These are phyloP conservation scores for Melinopterus prodromus DNA, from an alignment of 2,888 invertebrate genomes.

Conservation along the genomic window DNA sequence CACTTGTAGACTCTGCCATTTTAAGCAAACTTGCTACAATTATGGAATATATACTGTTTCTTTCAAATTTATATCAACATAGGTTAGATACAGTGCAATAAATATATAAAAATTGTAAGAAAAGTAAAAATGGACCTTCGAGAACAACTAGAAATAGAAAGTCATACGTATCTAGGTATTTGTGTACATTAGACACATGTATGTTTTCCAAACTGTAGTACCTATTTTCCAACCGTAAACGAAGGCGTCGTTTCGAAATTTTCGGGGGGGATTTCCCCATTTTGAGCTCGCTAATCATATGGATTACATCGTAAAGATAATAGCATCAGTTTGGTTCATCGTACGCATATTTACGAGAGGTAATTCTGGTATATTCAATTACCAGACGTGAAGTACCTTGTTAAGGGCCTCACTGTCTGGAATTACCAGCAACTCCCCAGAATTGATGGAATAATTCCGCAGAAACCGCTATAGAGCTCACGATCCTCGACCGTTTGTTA, in stretches of 20 bases:
- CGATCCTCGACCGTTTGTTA: background rate
- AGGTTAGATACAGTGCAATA: too few species aligned
- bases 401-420: background rate
- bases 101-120: too few species aligned
- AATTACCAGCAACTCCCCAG: background rate
- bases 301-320: slow-evolving; percentile 4
- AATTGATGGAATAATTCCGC: background rate
- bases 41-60: background rate
- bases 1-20: background rate
- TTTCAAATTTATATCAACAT: background rate
- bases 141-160: too few species aligned
- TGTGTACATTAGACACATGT: too few species aligned
- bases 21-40: background rate
- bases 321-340: background rate
- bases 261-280: background rate
- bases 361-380: background rate
- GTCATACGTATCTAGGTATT: too few species aligned
- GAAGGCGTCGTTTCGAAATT: too few species aligned
- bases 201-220: too few species aligned
- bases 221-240: too few species aligned
- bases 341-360: background rate
- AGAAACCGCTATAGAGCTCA: background rate
- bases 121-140: too few species aligned
- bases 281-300: background rate
- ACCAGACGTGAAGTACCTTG: slow-evolving; percentile 4